These are phyloP conservation scores for Erpobdella octoculata DNA, from an alignment of 2,888 invertebrate species.

Conservation along the genomic window DNA sequence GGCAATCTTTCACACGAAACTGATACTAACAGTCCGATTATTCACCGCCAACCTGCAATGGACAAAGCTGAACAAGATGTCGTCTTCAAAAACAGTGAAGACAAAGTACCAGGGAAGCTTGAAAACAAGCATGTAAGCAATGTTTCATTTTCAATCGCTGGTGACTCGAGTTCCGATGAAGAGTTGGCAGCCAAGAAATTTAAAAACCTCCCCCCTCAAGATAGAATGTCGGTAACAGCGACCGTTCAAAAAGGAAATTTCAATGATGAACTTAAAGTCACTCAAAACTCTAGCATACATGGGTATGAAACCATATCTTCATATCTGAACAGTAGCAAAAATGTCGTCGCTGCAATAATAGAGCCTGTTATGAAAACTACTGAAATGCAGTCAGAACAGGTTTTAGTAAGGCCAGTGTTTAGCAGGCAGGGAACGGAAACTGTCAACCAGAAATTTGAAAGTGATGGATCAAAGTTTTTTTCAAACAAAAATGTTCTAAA, in stretches of 20 bases:
- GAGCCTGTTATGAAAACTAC: not conserved
- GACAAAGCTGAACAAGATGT: not conserved
- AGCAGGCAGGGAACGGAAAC: not conserved
- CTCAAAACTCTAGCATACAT: too few relatives aligned
- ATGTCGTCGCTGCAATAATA: not conserved
- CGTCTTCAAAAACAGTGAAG: too few relatives aligned
- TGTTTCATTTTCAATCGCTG: not conserved
- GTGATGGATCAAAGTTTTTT: too few relatives aligned
- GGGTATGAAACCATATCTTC: not conserved
- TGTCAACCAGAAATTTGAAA: not conserved
- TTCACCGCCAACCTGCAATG: not conserved
- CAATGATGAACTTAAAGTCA: too few relatives aligned
- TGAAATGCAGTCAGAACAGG: not conserved
- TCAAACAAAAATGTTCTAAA: not conserved
- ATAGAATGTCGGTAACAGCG: too few relatives aligned
- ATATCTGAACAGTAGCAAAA: too few relatives aligned
- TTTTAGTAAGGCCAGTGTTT: not conserved
- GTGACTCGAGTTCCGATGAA: not conserved
- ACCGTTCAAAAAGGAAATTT: too few relatives aligned
- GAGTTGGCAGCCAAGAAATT: not conserved
- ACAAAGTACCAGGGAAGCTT: too few relatives aligned
- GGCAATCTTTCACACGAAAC: too few relatives aligned
- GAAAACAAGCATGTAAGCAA: constrained; percentile 4
- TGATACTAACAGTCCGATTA: too few relatives aligned
- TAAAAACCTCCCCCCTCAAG: not conserved